A percentile compares a stretch with the other conserved stretches of the same genome.
These are phyloP conservation scores for Setipinna tenuifilis DNA, from an alignment of 2,797 vertebrate genomes.

Conservation along the genomic window DNA sequence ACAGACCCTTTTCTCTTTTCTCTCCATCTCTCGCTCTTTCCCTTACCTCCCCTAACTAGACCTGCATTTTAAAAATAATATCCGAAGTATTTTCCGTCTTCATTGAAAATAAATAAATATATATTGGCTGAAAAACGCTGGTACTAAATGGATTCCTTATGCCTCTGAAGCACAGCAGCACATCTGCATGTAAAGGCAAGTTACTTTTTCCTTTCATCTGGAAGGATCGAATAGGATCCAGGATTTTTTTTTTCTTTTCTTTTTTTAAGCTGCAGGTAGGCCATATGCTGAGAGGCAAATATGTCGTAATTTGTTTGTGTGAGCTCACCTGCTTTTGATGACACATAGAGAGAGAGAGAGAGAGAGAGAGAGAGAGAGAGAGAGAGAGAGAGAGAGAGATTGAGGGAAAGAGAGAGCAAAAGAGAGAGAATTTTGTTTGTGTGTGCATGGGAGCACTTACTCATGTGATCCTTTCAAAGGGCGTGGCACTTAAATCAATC, in stretches of 20 bases:
- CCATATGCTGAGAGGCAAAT: neutral
- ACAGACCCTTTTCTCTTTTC: slow-evolving; percentile 7
- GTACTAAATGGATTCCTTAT: slow-evolving; percentile 45
- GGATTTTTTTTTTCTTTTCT: neutral
- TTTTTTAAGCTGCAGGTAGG: slow-evolving; percentile 5
- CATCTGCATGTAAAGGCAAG: slow-evolving; percentile 50
- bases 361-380: neutral
- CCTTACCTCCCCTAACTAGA: neutral
- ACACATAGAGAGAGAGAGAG: neutral
- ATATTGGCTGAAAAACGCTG: neutral
- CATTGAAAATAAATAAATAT: slow-evolving; percentile 48
- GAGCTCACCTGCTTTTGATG: neutral
- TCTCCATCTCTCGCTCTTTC: slow-evolving; percentile 25
- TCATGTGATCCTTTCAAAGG: neutral
- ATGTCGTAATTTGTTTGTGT: neutral
- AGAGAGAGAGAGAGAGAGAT: no score
- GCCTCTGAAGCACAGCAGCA: slow-evolving; percentile 37
- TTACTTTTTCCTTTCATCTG: slow-evolving; percentile 41
- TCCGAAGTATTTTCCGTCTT: slow-evolving; percentile 68
- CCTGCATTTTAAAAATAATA: slow-evolving; percentile 36
- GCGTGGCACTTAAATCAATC: slow-evolving; percentile 13
- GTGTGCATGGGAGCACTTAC: neutral
- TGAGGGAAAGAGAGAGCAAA: no score
- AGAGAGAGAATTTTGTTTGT: neutral
- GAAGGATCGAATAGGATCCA: neutral